Evolutionary conservation across 2,113 vertebrate species (phyloP), one percentile per base, ranked within the genome.

Genomic region (Lipophrys pholis): DNA sequence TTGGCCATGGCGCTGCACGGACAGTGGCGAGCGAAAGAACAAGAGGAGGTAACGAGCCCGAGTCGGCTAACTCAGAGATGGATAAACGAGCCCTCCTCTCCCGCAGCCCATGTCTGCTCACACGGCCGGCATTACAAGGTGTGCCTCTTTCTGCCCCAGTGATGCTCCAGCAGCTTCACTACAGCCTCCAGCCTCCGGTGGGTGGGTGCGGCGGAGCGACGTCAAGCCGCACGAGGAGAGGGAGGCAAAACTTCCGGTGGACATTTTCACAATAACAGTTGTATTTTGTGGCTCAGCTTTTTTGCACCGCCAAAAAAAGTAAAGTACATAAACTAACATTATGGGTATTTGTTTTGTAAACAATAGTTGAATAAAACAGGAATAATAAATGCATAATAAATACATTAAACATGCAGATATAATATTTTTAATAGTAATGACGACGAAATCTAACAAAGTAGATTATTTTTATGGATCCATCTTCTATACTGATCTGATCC

Each of bases 1-100:
- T 98, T 98, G 81, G 96, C 97, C 97, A 99, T 98, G 38, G 76
- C 89, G 89, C 85, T 87, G 56, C 42, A 63, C 54, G 50, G 21
- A 8, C 17, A 66, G 57, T 69, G 41, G 58, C 62, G 63, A 15
- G 36, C 12, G 21, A 30, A 30, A 30, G 21, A 30, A 30, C 2
- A 30, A 30, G 21, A 30, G 4, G 2, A 30, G 21, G 4, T 30
- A 30, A 77, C 52, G 72, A 71, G 21, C 46, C 35, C 17, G 67
- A 55, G 81, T 69, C 83, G 81, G 85, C 82, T 93, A 92, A 89
- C 85, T 92, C 75, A 85, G 82, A 63, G 74, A 86, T 64, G 75
- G 69, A 80, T 76, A 82, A 68, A 43, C 62, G 43, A 36, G 57
- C 55, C 64, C 68, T 66, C 45, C 73, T 68, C 87, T 30, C 73